A percentile compares a stretch with the other conserved stretches of the same genome.
phyloP scores from a whole-genome alignment of 1,140 invertebrate genomes.

The Drosophila subpulchrella region DNA sequence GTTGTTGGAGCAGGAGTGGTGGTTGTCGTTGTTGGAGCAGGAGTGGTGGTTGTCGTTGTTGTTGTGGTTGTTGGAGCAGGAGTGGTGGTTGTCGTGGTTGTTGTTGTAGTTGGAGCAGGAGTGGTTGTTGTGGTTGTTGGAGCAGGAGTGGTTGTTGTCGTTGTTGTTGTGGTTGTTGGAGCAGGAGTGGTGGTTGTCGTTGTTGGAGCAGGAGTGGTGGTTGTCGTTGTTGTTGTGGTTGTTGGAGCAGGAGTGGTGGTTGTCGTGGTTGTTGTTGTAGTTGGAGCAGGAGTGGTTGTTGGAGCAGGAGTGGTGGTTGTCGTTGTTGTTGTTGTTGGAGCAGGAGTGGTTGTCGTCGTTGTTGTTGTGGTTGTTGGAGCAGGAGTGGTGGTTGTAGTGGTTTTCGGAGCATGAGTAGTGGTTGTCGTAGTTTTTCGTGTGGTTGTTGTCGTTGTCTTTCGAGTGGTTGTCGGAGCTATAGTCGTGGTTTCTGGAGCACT shows the following conservation, averaged over 20 bases:
- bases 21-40: background rate
- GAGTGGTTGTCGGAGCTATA: background rate
- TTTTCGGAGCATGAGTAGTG: background rate
- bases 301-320: background rate
- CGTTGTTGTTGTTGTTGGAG: background rate
- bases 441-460: background rate
- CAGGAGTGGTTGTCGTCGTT: background rate
- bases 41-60: background rate
- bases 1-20: background rate
- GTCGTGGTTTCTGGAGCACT: background rate
- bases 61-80: background rate
- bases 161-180: background rate
- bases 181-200: too few species aligned
- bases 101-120: background rate
- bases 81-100: background rate
- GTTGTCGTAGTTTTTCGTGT: background rate
- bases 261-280: background rate
- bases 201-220: background rate
- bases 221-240: background rate
- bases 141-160: background rate
- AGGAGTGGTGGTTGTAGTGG: too few species aligned
- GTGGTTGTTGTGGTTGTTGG: background rate
- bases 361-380: background rate
- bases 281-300: background rate
- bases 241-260: background rate